A percentile compares a stretch with the other conserved stretches of the same genome.
Conservation (phyloP, 2,888 invertebrate genomes). For the Athalia rosae region DNA sequence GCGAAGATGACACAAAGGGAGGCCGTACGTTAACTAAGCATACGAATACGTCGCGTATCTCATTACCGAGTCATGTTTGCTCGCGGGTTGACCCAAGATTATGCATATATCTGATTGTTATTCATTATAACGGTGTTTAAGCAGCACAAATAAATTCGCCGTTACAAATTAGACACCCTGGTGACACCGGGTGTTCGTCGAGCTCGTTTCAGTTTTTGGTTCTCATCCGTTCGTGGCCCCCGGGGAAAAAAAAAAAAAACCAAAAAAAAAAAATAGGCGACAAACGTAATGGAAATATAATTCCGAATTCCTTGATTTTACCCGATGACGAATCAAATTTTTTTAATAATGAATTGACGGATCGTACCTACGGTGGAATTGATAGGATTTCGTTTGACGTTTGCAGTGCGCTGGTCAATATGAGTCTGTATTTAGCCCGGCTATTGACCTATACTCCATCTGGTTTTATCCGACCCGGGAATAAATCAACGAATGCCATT, state of each 20-base stretch:
- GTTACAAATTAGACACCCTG: conserved; percentile 24
- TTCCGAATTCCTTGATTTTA: no score
- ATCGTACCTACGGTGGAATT: no score
- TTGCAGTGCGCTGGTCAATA: not conserved
- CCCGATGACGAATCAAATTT: no score
- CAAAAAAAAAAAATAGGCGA: no score
- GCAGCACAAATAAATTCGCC: conserved; percentile 30
- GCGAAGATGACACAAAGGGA: conserved; percentile 22
- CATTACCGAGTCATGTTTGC: conserved; percentile 62
- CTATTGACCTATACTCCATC: conserved; percentile 13
- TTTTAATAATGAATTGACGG: no score
- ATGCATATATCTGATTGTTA: conserved; percentile 49
- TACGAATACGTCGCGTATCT: conserved; percentile 50
- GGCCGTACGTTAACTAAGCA: conserved; percentile 13
- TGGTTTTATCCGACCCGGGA: not conserved
- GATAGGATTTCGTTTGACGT: no score
- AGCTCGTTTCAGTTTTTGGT: not conserved
- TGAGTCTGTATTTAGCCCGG: not conserved
- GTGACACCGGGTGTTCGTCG: conserved; percentile 8
- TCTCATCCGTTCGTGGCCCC: not conserved
- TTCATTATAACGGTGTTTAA: conserved; percentile 41
- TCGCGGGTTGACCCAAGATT: conserved; percentile 60
- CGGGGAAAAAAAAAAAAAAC: no score
- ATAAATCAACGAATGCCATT: not conserved
- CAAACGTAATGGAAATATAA: no score